Base-by-base conservation (phyloP, 2,113 vertebrate species). In the Nanorana parkeri region DNA sequence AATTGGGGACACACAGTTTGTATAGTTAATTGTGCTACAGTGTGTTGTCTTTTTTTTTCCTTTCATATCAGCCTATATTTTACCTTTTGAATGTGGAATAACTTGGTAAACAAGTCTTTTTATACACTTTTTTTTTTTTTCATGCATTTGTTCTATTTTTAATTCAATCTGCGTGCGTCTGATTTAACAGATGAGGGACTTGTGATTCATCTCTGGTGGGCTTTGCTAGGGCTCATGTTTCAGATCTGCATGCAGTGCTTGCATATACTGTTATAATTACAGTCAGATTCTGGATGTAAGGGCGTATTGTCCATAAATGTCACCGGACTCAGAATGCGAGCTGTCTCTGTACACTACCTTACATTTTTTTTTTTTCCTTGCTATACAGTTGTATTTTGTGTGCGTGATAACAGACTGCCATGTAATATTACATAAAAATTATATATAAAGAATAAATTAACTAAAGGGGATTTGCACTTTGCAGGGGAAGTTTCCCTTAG, bases 241-340 rank as follows among this genome's bases (percentile, higher is more conserved):
- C 91, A 91, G 91, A 92, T 92, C 88, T 92, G 91, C 91, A 93
- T 94, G 92, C 93, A 90, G 89, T 92, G 92, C 91, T 94, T 91
- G 90, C 90, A 68, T 93, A 64, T 92, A 93, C 90, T 91, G 85
- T 89, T 93, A 92, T n/a, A 91, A 88, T 88, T 68, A 86, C 83
- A 91, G 90, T 92, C 92, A 89, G 84, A 87, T 86, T 91, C 88
- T 92, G 90, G 85, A 29, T 74, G 89, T 90, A 68, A 32, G 87
- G 89, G 91, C 89, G 84, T 52, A 87, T 75, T 93, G 91, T 92
- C 90, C 89, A 91, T 90, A 92, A 88, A 88, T 85, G 85, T 86
- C 88, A 84, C 85, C 87, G 87, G 90, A 81, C 91, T 93, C 94
- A 92, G 94, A 90, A 90, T 85, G 92, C 93, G 93, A 92, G 93